Evolutionary conservation across 2,888 invertebrate species (phyloP).

Genomic region (Epinotia brunnichana): DNA sequence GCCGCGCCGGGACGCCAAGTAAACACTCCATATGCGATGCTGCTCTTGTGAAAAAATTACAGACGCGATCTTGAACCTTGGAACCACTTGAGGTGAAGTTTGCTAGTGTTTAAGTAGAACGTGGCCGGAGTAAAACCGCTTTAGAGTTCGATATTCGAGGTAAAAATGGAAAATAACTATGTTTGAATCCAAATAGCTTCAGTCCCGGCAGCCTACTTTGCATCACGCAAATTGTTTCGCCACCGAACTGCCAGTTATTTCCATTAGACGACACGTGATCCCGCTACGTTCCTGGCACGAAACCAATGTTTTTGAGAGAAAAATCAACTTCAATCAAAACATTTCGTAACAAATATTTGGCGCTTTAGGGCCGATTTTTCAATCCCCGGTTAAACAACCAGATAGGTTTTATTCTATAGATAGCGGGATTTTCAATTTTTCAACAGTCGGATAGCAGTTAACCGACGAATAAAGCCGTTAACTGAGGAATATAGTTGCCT

Average conservation of each 20-base stretch:
- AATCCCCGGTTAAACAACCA: too few species aligned
- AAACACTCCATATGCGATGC: slow-evolving; percentile 61
- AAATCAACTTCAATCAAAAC: slow-evolving; percentile 42
- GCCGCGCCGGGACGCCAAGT: slow-evolving; percentile 59
- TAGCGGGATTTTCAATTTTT: too few species aligned
- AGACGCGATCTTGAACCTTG: slow-evolving; percentile 25
- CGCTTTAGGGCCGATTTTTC: too few species aligned
- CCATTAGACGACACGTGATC: slow-evolving; percentile 56
- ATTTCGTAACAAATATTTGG: slow-evolving; percentile 43
- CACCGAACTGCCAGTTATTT: slow-evolving; percentile 50
- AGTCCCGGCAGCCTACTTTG: slow-evolving; percentile 25
- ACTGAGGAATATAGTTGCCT: too few species aligned
- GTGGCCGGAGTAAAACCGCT: not conserved
- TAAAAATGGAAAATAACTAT: slow-evolving; percentile 25
- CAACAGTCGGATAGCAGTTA: too few species aligned
- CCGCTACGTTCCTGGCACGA: slow-evolving; percentile 56
- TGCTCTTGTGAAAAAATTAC: slow-evolving; percentile 51
- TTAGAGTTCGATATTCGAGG: slow-evolving; percentile 2
- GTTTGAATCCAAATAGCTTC: slow-evolving; percentile 2
- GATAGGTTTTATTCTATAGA: too few species aligned
- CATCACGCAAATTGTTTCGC: slow-evolving; percentile 48
- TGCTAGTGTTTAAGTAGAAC: not conserved
- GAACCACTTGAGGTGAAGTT: slow-evolving; percentile 4
- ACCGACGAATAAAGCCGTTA: too few species aligned
- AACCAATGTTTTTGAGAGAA: slow-evolving; percentile 53